Base-by-base conservation (phyloP, 2,113 vertebrate species). In the Labeo rohita region DNA sequence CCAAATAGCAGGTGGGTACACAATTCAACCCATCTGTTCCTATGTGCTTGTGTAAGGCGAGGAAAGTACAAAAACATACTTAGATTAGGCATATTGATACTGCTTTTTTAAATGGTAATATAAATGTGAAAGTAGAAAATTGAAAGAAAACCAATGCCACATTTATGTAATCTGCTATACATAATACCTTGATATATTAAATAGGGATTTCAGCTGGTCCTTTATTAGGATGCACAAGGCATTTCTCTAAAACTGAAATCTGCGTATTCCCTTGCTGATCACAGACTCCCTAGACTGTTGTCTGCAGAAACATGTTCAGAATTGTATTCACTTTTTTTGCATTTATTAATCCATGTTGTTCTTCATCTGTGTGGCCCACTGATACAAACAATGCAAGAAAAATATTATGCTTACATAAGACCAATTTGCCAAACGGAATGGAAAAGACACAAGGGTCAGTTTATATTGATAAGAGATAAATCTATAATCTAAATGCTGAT, bases 11-110 rank as follows among this genome's bases (percentile, higher is more conserved):
- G 75, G 84, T 80, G 79, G 61, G 61, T 65, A 49, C 65, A 80
- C 50, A 72, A 80, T 56, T 70, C 84, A 80, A 85, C 63, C 84
- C 76, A 85, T 85, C 84, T 85, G 84, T 68, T 85, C 21, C n/a
- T 49, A 72, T 52, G 61, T 34, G 3, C 39, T 56, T 72, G 5
- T 56, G 13, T 63, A 34, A 39, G 4, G 54, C 6, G 8, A 50
- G 36, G 28, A 66, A 68, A 47, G 21, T 73, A 59, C 49, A 84
- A 70, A 68, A 79, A 52, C 11, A 11, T 6, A 6, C 56, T 68
- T 18, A 66, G 49, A 85, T 80, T 39, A 56, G 50, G 4, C 21
- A 59, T 70, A 70, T 23, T 79, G 16, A 70, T 54, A 28, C 11
- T 65, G 54, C 8, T 61, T 65, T 65, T 43, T 45, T 28, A 66